Conservation (phyloP, 2,888 invertebrate species). For the Nomada fucata region DNA sequence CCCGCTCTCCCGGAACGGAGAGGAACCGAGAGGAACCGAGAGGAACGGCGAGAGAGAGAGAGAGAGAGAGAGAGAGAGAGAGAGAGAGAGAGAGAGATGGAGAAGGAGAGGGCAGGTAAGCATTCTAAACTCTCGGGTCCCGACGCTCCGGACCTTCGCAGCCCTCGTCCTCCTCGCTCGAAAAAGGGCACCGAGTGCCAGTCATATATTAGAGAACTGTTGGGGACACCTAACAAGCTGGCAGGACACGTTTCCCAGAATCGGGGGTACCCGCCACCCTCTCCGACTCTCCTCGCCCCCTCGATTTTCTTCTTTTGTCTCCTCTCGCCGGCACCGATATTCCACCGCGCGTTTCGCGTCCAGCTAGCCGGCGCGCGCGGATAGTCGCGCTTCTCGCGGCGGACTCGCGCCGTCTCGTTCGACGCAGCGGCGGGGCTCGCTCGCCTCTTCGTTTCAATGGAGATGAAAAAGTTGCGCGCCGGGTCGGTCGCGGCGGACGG, state of each 20-base stretch:
- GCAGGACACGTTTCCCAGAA: slow-evolving; percentile 82
- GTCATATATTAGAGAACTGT: slow-evolving; percentile 82
- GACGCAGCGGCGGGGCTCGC: not conserved
- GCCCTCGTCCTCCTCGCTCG: slow-evolving; percentile 56
- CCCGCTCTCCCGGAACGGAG: not conserved
- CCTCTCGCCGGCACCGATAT: slow-evolving; percentile 45
- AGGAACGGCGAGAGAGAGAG: not conserved
- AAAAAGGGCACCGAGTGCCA: slow-evolving; percentile 77
- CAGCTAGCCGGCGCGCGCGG: slow-evolving; percentile 37
- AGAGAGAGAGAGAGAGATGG: not conserved
- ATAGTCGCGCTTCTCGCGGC: slow-evolving; percentile 25
- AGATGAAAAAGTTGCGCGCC: not conserved
- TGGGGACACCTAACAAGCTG: slow-evolving; percentile 82
- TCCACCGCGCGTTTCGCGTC: slow-evolving; percentile 61
- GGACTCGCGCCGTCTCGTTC: too few species aligned
- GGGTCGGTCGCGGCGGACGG: not conserved
- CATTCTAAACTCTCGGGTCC: slow-evolving; percentile 59
- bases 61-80: too few species aligned
- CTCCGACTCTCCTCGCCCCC: slow-evolving; percentile 35
- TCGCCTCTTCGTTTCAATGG: too few species aligned
- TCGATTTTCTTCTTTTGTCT: slow-evolving; percentile 48
- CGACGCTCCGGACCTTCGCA: slow-evolving; percentile 17
- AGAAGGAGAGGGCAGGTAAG: slow-evolving; percentile 13
- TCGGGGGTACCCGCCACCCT: slow-evolving; percentile 74
- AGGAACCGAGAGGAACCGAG: not conserved